Evolutionary conservation across 2,797 vertebrate genomes (phyloP).

Genomic region (Neosilurus mollespiculum): DNA sequence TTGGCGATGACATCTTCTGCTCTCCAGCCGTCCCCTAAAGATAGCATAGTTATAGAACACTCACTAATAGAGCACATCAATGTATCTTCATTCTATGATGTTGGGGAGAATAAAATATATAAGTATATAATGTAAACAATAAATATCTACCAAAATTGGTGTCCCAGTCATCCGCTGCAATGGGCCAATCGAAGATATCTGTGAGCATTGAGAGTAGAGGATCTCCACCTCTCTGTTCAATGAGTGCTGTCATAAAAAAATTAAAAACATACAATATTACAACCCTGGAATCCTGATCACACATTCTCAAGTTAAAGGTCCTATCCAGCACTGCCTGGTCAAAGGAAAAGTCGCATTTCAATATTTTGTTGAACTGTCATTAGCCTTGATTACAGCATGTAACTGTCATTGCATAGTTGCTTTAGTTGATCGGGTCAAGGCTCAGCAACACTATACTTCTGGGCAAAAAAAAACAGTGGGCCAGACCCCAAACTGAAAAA

Average conservation of each 20-base stretch:
- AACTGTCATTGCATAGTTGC: too few species aligned
- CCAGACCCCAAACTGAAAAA: too few species aligned
- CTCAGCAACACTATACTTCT: too few species aligned
- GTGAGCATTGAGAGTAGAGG: constrained; percentile 82
- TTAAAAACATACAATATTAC: constrained; percentile 1
- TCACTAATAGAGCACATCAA: background rate
- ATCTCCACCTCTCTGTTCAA: constrained; percentile 81
- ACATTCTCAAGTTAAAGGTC: background rate
- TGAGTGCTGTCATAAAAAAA: constrained; percentile 74
- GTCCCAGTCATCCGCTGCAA: constrained; percentile 84
- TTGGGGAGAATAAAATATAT: background rate
- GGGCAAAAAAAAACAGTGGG: too few species aligned
- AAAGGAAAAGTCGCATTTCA: too few species aligned
- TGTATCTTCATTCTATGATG: background rate
- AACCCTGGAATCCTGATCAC: background rate
- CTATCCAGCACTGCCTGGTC: too few species aligned
- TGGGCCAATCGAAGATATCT: constrained; percentile 86
- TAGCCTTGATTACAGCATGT: too few species aligned
- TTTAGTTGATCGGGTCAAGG: too few species aligned
- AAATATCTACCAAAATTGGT: constrained; percentile 71
- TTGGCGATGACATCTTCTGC: constrained; percentile 82
- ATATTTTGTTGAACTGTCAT: too few species aligned
- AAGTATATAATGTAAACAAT: constrained; percentile 1
- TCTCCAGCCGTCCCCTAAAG: constrained; percentile 79
- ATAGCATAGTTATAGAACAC: background rate